These are phyloP conservation scores for Chaetops frenatus DNA, from an alignment of 2,113 vertebrate species.

Conservation along the genomic window DNA sequence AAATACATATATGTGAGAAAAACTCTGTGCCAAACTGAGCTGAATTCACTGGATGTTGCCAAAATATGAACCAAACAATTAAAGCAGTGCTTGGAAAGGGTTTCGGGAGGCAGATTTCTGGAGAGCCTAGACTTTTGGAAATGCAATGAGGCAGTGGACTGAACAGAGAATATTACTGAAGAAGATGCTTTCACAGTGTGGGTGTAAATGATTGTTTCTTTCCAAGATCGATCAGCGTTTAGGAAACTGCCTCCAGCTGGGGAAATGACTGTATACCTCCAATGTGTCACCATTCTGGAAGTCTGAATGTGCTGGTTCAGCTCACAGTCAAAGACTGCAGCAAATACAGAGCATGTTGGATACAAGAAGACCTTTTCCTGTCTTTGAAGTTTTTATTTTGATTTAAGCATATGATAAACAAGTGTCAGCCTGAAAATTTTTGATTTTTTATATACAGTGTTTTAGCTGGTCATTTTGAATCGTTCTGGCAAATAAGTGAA, in stretches of 20 bases:
- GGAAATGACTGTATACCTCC: not conserved
- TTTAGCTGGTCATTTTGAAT: not conserved
- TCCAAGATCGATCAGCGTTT: not conserved
- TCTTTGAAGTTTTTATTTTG: not conserved
- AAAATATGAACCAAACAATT: not conserved
- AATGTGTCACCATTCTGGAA: not conserved
- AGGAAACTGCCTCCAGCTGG: not conserved
- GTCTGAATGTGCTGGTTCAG: not conserved
- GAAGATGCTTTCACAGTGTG: not conserved
- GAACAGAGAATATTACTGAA: not conserved
- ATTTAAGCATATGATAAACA: not conserved
- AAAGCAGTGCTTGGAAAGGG: not conserved
- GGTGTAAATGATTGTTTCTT: not conserved
- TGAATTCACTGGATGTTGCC: not conserved
- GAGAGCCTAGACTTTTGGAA: not conserved
- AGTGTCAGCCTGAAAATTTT: not conserved
- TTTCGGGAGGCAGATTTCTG: not conserved
- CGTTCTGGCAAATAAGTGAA: not conserved
- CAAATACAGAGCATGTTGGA: fast-evolving
- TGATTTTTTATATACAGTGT: not conserved
- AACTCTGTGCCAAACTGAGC: not conserved
- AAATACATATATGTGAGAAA: not conserved
- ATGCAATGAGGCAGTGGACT: not conserved
- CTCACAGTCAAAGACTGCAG: not conserved
- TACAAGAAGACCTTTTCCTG: not conserved